phyloP scores from a whole-genome alignment of 2,797 vertebrate genomes.

The Thunnus albacares region DNA sequence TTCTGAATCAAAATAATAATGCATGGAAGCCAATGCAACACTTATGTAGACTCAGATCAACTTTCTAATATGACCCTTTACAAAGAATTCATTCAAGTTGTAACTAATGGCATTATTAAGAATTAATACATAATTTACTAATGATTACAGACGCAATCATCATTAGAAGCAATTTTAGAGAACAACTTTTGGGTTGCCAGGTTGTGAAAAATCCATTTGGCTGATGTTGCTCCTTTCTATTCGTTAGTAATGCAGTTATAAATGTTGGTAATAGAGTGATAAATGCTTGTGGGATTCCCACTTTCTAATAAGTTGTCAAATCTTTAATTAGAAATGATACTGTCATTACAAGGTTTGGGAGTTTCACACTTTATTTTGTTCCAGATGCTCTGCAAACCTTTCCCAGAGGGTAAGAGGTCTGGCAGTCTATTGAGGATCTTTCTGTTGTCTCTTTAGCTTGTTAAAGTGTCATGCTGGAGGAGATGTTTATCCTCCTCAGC shows the following conservation, averaged over 20 bases:
- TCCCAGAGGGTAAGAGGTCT: too few species aligned
- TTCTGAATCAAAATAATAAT: constrained; percentile 2
- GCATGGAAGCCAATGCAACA: background rate
- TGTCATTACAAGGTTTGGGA: background rate
- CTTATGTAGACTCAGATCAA: background rate
- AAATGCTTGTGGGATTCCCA: background rate
- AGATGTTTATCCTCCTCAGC: background rate
- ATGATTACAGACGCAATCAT: too few species aligned
- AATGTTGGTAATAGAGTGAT: background rate
- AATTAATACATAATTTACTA: background rate
- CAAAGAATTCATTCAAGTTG: background rate
- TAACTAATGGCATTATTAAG: background rate
- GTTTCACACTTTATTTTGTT: constrained; percentile 20
- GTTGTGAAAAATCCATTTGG: background rate
- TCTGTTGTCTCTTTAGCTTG: background rate
- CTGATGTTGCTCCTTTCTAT: background rate
- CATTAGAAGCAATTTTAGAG: background rate
- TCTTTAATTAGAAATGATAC: background rate
- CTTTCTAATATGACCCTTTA: background rate
- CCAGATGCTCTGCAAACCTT: background rate
- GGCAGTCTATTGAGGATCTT: too few species aligned
- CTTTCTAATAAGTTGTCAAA: background rate
- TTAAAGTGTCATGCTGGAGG: background rate
- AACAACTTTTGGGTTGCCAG: background rate
- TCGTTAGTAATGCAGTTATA: background rate